Evolutionary conservation across 92 coral and sea anemone genomes (phyloP).

Genomic region (Zoanthus solanderi): DNA sequence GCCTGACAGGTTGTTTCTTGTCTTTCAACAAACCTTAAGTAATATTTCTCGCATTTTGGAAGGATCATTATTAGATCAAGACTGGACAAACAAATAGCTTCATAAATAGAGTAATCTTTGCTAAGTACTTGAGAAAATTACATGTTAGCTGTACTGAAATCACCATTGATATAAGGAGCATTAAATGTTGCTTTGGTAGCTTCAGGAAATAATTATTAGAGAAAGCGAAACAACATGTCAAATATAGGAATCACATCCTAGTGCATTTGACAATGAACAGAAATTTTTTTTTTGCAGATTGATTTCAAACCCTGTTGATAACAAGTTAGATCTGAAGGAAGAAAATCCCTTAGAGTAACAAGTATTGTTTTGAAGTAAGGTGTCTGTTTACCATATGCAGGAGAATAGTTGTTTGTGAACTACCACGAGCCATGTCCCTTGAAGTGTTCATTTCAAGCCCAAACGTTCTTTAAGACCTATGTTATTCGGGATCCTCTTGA

Average conservation of each 20-base stretch:
- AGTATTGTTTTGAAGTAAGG: conserved; percentile 22
- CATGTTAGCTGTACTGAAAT: conserved; percentile 9
- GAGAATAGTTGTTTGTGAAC: conserved; percentile 48
- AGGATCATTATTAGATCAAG: conserved; percentile 73
- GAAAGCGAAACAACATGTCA: background rate
- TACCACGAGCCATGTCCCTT: conserved; percentile 70
- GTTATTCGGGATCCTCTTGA: conserved; percentile 73
- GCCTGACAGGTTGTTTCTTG: conserved; percentile 8
- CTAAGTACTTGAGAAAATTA: conserved; percentile 47
- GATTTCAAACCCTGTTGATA: conserved; percentile 23
- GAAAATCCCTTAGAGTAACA: conserved; percentile 23
- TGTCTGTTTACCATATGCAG: conserved; percentile 79
- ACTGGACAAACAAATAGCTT: conserved; percentile 70
- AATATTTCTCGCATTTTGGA: conserved; percentile 50
- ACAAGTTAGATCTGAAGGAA: conserved; percentile 26
- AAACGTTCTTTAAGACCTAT: conserved; percentile 80
- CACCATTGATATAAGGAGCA: conserved; percentile 21
- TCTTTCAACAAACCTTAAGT: conserved; percentile 36
- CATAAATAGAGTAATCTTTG: conserved; percentile 72
- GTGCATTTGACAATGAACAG: conserved; percentile 4
- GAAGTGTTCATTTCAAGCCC: conserved; percentile 88
- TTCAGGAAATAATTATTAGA: conserved; percentile 7
- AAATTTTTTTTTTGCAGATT: conserved; percentile 20
- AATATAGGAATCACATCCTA: background rate
- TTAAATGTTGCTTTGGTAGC: background rate